Evolutionary conservation across 2,113 vertebrate species (phyloP), one percentile per base, ranked within the genome.

Genomic region (Monopterus albus): DNA sequence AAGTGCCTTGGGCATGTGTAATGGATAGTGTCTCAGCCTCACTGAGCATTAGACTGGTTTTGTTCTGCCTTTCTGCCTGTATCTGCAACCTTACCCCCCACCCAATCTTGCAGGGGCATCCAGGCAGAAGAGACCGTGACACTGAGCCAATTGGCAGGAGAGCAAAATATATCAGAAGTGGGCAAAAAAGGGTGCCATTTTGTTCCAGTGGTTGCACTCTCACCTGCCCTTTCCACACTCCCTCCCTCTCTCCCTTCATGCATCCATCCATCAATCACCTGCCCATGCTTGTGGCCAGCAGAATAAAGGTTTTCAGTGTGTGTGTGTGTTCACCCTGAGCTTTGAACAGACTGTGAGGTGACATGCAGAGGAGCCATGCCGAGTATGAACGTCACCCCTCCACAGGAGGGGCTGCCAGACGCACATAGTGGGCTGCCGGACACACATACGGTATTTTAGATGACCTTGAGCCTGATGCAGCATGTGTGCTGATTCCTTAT

Each of bases 1-100:
- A n/a, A n/a, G 43, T 40, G 82, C 88, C 83, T 75, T 42, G 39
- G 68, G 86, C 83, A 71, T 70, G 51, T 81, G 82, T 84, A 88
- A 89, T 60, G 49, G 83, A 89, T 60, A 77, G 71, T 5, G 3
- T 57, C 71, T 78, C 60, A 53, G 76, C 62, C 67, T 85, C 85
- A 72, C 31, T 78, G 75, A 86, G 77, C 83, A 87, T 81, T 61
- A 79, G 70, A 51, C 79, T 74, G 63, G 68, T 75, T 73, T 61
- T 69, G 57, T 52, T 75, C 70, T 75, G 80, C 70, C 33, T 58
- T 52, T 72, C 69, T 83, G 66, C 35, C 58, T 28, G 18, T 39
- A 1, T 77, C 51, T 52, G 29, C 8, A 46, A 23, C 42, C 47
- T 25, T 9, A 4, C 23, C 31, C 31, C 23, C 20, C n/a, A n/a